Base-by-base conservation (phyloP, 2,113 vertebrate genomes). In the Progne subis region DNA sequence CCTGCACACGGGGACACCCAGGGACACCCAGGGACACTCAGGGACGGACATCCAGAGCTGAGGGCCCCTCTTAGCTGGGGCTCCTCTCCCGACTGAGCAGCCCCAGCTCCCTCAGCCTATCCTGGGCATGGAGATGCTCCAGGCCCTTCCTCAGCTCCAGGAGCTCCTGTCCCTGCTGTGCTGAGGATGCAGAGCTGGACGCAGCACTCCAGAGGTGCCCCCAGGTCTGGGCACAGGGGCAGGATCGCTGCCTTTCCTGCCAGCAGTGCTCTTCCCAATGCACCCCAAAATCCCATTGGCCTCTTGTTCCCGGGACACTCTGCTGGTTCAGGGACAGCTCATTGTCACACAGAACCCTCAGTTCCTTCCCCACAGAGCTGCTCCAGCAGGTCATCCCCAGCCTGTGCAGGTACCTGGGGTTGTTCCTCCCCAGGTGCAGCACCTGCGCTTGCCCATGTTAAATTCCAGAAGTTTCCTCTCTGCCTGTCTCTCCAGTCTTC, bases 361-460 rank as follows among this genome's bases (percentile, higher is more conserved):
- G 34, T 15, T 85, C 34, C 44, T 75, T 57, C 29, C 25, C 16
- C 37, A 24, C 2, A 1, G 46, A 52, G 56, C 31, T 53, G 56
- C 17, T 57, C 43, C 70, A 75, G 34, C 43, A 34, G 52, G 12
- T 41, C 5, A 16, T 10, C 5, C 60, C 32, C 57, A 46, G 60
- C 60, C 43, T 41, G 12, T 49, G 41, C 60, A n/a, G 29, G 15
- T 29, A 34, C 52, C 53, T 25, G 20, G 44, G 52, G 31, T 5
- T 67, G 31, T 14, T 50, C 61, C 20, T 25, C 44, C 34, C 34
- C 52, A 50, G 8, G 10, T 34, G 16, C 29, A 49, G 43, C 34
- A 57, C 12, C 43, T n/a, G n/a, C 0, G 0, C 24, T 75, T 34
- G 61, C 31, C 52, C 37, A 17, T 21, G 43, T 7, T 43, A 26